Percentiles rank a stretch among this genome's conserved stretches.
Conservation (phyloP, 2,113 vertebrate species). For the Chrysemys picta region DNA sequence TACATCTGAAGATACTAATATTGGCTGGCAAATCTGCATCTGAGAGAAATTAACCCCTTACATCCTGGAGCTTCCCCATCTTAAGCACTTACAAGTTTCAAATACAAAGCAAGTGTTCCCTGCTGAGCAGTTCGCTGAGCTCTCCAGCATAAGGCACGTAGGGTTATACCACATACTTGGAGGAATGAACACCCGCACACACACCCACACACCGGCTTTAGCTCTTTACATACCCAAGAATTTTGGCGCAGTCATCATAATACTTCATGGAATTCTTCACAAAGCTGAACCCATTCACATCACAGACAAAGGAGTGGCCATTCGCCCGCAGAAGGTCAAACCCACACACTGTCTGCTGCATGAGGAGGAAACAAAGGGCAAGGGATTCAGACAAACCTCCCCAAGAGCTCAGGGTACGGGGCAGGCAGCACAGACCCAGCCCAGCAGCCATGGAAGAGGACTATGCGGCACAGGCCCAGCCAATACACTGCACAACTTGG, state of each 20-base stretch:
- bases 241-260: conserved; percentile 99
- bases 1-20: background rate
- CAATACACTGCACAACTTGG: rapidly evolving
- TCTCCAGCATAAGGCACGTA: background rate
- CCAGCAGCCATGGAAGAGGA: background rate
- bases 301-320: conserved; percentile 96
- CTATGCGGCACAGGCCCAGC: background rate
- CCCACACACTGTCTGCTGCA: conserved; percentile 97
- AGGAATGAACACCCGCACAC: background rate
- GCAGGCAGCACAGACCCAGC: background rate
- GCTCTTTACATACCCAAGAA: conserved; percentile 87
- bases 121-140: background rate
- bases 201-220: background rate
- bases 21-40: background rate
- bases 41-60: background rate
- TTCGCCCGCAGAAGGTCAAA: conserved; percentile 97
- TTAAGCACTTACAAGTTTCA: background rate
- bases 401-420: background rate
- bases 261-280: conserved; percentile 99
- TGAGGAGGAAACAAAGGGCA: background rate
- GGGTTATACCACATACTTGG: background rate
- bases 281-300: conserved; percentile 98
- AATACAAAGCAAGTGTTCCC: background rate
- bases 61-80: background rate
- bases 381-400: background rate